Base-by-base conservation (phyloP, 2,888 invertebrate species). In the Trichogramma evanescens region DNA sequence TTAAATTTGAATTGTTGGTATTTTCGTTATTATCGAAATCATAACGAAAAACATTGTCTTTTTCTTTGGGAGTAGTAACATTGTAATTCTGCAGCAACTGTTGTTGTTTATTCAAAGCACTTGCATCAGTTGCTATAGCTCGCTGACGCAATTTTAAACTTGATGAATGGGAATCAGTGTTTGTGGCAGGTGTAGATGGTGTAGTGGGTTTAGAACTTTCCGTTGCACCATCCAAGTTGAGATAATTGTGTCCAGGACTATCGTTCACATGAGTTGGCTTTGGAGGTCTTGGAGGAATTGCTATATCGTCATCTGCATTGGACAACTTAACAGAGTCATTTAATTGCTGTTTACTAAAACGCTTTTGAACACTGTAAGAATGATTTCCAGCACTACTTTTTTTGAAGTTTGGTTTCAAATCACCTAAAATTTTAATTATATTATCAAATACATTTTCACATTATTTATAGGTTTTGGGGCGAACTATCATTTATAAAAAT, bases 271-370 rank as follows among this genome's bases (percentile, higher is more conserved):
- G 81, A 42, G 84, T 80, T 0, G 89, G 89, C 78, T 92, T 92
- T 1, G 91, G 89, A 5, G 91, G 89, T 57, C 89, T 81, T 4
- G 89, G 89, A 6, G 89, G 89, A 2, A 87, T 84, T 7, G 82
- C 81, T 4, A 82, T 80, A 26, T 26, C 3, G 5, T 81, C 70
- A 53, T 74, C 72, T 9, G 69, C 69, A 46, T 72, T 67, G 55
- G 70, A 69, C 9, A 71, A 69, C 40, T 63, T 53, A 26, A 73
- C 69, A 5, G 72, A 71, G 59, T 75, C 74, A 6, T 73, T 70
- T 38, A 77, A 74, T 56, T 71, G 78, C 51, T 81, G 71, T 69
- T 82, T 85, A 1, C 83, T 84, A 69, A 84, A 85, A 60, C 83
- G 80, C 72, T 84, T 83, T 46, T 81, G 80, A 50, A 82, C 78